Evolutionary conservation across 2,113 vertebrate genomes (phyloP).

Genomic region (Eulemur macaco): DNA sequence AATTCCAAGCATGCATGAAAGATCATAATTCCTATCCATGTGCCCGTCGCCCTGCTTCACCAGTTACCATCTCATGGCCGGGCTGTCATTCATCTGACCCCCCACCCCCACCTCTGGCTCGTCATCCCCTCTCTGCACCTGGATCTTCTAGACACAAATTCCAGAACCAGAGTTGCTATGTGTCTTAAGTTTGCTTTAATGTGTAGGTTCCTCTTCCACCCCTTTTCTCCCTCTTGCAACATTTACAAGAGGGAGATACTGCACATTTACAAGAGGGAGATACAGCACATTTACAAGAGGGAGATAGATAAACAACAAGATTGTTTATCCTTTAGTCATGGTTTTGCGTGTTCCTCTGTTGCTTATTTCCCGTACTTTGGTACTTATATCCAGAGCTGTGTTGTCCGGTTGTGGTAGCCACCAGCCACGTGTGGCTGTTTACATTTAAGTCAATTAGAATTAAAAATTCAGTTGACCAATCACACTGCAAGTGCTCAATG

Average conservation of each 20-base stretch:
- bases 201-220: neutral
- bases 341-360: neutral
- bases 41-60: fast-evolving
- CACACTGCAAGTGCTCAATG: neutral
- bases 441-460: neutral
- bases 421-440: neutral
- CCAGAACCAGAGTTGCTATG: neutral
- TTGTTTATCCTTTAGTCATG: neutral
- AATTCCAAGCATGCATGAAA: neutral
- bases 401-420: neutral
- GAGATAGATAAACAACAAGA: too few species aligned
- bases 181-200: neutral
- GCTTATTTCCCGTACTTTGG: neutral
- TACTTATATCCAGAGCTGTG: neutral
- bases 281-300: too few species aligned
- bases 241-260: neutral
- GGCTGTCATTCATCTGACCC: neutral
- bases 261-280: too few species aligned
- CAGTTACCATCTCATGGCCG: fast-evolving
- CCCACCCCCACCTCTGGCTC: neutral
- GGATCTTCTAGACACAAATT: neutral
- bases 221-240: too few species aligned
- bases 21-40: fast-evolving
- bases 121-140: fast-evolving
- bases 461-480: neutral